These are phyloP conservation scores for Macrobrachium rosenbergii DNA, from an alignment of 1,140 invertebrate genomes.

Conservation along the genomic window DNA sequence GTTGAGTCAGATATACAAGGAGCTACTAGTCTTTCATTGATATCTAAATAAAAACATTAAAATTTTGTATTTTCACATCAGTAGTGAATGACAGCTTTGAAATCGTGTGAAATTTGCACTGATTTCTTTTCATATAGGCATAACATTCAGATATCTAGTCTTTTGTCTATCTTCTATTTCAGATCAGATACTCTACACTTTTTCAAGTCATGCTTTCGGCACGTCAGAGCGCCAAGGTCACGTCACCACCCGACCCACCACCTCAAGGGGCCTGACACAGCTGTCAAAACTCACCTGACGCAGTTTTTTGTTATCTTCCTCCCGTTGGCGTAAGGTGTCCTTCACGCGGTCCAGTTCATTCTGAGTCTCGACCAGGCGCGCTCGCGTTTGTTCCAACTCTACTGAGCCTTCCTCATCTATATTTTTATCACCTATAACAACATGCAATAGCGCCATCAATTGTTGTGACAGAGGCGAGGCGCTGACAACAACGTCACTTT, in stretches of 20 bases:
- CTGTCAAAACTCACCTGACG: slow-evolving; percentile 60
- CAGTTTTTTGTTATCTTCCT: slow-evolving; percentile 50
- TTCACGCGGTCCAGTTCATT: slow-evolving; percentile 64
- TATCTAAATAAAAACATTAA: too few species aligned
- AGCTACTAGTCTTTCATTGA: too few species aligned
- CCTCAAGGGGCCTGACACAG: slow-evolving; percentile 33
- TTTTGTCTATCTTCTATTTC: too few species aligned
- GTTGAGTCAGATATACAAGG: too few species aligned
- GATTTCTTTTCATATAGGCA: too few species aligned
- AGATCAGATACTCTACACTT: too few species aligned
- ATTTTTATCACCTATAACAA: slow-evolving; percentile 67
- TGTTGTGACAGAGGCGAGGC: slow-evolving; percentile 40
- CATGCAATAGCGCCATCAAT: slow-evolving; percentile 66
- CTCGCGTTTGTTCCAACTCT: slow-evolving; percentile 66
- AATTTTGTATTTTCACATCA: too few species aligned
- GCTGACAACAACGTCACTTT: slow-evolving; percentile 24
- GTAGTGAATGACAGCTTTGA: too few species aligned
- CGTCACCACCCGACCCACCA: slow-evolving; percentile 55
- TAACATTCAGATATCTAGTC: too few species aligned
- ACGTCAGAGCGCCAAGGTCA: neutral
- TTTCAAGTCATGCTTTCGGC: neutral
- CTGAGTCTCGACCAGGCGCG: slow-evolving; percentile 65
- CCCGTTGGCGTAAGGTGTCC: slow-evolving; percentile 58
- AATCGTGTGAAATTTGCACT: too few species aligned
- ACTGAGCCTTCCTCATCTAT: slow-evolving; percentile 65